Base-by-base conservation (phyloP, 2,888 invertebrate species). In the Apodemia duryi region DNA sequence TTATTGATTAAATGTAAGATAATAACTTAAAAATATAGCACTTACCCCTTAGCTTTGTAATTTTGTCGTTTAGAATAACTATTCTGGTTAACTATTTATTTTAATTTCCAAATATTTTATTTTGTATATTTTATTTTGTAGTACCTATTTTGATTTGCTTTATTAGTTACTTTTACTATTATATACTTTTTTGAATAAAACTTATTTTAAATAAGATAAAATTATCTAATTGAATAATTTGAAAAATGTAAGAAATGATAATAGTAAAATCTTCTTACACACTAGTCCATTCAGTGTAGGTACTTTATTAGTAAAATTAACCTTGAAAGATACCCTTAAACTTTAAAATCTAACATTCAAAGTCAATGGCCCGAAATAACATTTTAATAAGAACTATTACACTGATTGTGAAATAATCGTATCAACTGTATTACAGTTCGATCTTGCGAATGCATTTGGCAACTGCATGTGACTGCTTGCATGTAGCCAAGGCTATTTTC, bases 31-130 rank as follows among this genome's bases (percentile, higher is more conserved):
- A 52, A 52, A 51, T n/a, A 63, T 41, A 32, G 57, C 43, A 81
- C 86, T 84, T 66, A 87, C 87, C 84, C 75, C 85, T 85, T 74
- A 85, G 66, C 75, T 82, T 78, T 82, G 83, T 83, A 87, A 87
- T 87, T 83, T 86, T 87, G 85, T 69, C 72, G 70, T 46, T 46
- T 46, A 13, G 11, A 13, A 13, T 5, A 13, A 13, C 46, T 46
- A 46, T 13, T 13, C 4, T 13, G 46, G 46, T 46, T 46, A 46
- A 46, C 46, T 46, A 46, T 5, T 46, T 46, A 13, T 46, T 46
- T 46, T 13, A 13, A 13, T 46, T 46, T 46, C 13, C 13, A 13
- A 46, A 46, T 13, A 46, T 5, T 21, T 21, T 21, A 21, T 21
- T 0, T 21, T 21, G n/a, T n/a, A 46, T 13, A 46, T 5, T 21